Evolutionary conservation across 92 coral and sea anemone genomes (phyloP).

Genomic region (Scolanthus callimorphus): DNA sequence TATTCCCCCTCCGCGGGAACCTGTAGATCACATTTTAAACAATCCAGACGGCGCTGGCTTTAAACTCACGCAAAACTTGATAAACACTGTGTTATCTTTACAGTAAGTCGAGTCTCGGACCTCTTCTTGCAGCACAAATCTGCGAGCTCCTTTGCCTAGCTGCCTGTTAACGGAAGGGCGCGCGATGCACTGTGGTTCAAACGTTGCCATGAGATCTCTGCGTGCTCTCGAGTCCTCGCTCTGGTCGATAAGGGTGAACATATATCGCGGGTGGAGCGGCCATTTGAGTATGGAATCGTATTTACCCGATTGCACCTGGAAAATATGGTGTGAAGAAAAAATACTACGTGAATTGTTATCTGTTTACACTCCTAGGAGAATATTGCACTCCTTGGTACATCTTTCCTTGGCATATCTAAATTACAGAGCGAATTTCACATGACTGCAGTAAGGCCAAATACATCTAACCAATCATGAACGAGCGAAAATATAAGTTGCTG

Average conservation of each 20-base stretch:
- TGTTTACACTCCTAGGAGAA: too few species aligned
- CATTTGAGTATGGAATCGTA: slow-evolving; percentile 87
- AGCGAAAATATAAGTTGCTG: too few species aligned
- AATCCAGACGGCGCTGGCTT: slow-evolving; percentile 68
- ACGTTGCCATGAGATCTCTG: slow-evolving; percentile 77
- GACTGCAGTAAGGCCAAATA: too few species aligned
- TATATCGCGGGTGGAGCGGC: slow-evolving; percentile 91
- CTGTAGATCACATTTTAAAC: slow-evolving; percentile 55
- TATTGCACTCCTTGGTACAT: too few species aligned
- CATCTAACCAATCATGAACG: too few species aligned
- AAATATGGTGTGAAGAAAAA: background rate
- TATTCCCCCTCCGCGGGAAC: too few species aligned
- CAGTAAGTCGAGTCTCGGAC: slow-evolving; percentile 73
- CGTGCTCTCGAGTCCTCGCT: slow-evolving; percentile 64
- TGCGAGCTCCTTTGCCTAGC: slow-evolving; percentile 96
- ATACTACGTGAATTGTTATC: too few species aligned
- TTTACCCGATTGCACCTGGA: slow-evolving; percentile 90
- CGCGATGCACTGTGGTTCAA: slow-evolving; percentile 91
- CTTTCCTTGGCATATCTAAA: too few species aligned
- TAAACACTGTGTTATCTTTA: slow-evolving; percentile 74
- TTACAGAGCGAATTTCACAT: too few species aligned
- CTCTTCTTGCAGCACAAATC: slow-evolving; percentile 86
- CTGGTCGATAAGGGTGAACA: slow-evolving; percentile 90
- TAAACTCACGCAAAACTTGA: slow-evolving; percentile 62
- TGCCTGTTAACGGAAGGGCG: slow-evolving; percentile 90